These are phyloP conservation scores for Conus canariensis DNA, from an alignment of 2,888 invertebrate species.

Conservation along the genomic window DNA sequence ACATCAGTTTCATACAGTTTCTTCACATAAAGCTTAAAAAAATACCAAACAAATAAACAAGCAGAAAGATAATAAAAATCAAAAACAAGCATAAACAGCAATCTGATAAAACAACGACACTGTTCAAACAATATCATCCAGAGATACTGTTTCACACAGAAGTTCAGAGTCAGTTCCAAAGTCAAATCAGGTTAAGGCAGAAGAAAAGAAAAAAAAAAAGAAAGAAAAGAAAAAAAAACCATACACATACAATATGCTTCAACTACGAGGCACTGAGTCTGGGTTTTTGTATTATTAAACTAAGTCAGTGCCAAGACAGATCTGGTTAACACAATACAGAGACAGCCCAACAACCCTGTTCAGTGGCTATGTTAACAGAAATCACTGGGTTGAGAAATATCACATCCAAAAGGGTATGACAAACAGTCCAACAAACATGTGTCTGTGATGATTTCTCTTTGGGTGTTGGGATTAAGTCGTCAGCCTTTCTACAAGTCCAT, in stretches of 20 bases:
- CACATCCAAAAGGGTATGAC: background rate
- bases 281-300: too few relatives aligned
- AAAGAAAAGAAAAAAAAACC: background rate
- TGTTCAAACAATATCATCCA: too few relatives aligned
- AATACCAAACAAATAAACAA: background rate
- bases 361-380: background rate
- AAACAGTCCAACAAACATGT: background rate
- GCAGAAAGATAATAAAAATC: background rate
- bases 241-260: too few relatives aligned
- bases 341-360: background rate
- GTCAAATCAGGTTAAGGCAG: background rate
- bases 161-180: background rate
- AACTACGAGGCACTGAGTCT: too few relatives aligned
- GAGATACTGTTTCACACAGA: too few relatives aligned
- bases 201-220: background rate
- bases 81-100: background rate
- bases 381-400: constrained; percentile 2
- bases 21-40: background rate
- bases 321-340: background rate
- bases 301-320: background rate
- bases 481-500: background rate
- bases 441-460: background rate
- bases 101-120: background rate
- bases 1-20: background rate
- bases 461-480: background rate